Base-by-base conservation (phyloP, 2,888 invertebrate genomes). In the Drosophila subquinaria region DNA sequence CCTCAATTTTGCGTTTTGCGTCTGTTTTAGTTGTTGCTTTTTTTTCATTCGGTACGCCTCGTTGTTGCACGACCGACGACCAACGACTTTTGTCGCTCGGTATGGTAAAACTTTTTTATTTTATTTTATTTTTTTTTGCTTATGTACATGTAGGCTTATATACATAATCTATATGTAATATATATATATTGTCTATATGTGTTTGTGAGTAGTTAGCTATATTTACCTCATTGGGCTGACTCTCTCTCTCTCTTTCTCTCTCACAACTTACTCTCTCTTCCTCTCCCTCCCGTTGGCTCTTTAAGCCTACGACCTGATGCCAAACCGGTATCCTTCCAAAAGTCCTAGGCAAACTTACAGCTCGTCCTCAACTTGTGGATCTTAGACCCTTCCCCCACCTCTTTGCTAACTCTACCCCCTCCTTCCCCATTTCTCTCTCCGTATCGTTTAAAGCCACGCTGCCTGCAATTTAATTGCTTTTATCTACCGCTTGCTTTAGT, bases 251-350 rank as follows among this genome's bases (percentile, higher is more conserved):
- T 20, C 51, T 55, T 27, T 27, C 52, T 20, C 60, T 35, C 42
- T 55, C 35, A 8, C 38, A 2, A 33, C 38, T 33, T 56, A 15
- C 51, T 51, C 40, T 30, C 52, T 20, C 63, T 38, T 38, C 55
- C 47, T 8, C n/a, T 23, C 52, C 43, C 59, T 42, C 60, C 13
- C 48, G n/a, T 61, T 53, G 45, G 48, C 60, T 61, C 61, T 53
- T 30, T 17, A 55, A 43, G 60, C 52, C 45, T 55, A 42, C 36
- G 47, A 56, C 40, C 40, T 56, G 43, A 17, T 53, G 36, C 30
- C 30, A 89, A 89, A 84, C 84, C 84, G 84, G 84, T 84, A 84
- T 86, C 86, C 83, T 83, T 74, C 11, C 64, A 56, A 72, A 76
- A 59, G 66, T 73, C 77, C 67, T 80, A 70, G 74, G 62, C 47